Evolutionary conservation across 2,888 invertebrate species (phyloP).

Genomic region (Chloroclystis v-ata): DNA sequence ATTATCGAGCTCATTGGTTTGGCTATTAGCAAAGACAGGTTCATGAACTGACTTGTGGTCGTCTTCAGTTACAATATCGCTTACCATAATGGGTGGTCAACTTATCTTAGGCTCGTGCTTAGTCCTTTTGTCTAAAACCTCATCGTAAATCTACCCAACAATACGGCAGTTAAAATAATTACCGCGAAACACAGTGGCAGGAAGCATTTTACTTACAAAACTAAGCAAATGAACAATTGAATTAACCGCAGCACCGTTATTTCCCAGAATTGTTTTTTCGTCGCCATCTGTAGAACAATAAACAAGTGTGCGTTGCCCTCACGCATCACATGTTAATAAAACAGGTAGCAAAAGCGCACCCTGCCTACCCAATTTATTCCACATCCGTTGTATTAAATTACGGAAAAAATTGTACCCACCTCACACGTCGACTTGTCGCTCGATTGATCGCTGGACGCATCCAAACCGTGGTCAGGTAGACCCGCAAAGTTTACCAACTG

Average conservation of each 20-base stretch:
- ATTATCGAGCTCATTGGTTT: conserved; percentile 1
- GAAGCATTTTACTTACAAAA: conserved; percentile 51
- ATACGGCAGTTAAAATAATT: conserved; percentile 51
- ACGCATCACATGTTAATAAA: conserved; percentile 58
- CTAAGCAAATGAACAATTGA: conserved; percentile 56
- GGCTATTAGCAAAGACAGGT: conserved; percentile 3
- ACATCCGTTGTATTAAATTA: conserved; percentile 76
- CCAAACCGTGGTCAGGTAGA: conserved; percentile 66
- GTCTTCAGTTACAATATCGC: conserved; percentile 8
- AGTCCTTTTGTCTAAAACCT: conserved; percentile 20
- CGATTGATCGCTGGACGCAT: conserved; percentile 57
- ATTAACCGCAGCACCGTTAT: conserved; percentile 58
- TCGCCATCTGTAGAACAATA: conserved; percentile 49
- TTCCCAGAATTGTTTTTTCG: conserved; percentile 60
- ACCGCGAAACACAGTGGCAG: conserved; percentile 64
- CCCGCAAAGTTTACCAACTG: conserved; percentile 72
- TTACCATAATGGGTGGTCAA: conserved; percentile 6
- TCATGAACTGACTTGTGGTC: conserved; percentile 4
- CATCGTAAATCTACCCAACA: conserved; percentile 36
- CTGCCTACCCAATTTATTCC: conserved; percentile 75
- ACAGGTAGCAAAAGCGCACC: conserved; percentile 76
- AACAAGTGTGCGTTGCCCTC: conserved; percentile 36
- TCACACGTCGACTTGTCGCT: conserved; percentile 67
- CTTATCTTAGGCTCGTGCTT: conserved; percentile 20
- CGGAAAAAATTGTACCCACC: conserved; percentile 68